Conservation (phyloP, 2,113 vertebrate species). For the Jacana jacana region DNA sequence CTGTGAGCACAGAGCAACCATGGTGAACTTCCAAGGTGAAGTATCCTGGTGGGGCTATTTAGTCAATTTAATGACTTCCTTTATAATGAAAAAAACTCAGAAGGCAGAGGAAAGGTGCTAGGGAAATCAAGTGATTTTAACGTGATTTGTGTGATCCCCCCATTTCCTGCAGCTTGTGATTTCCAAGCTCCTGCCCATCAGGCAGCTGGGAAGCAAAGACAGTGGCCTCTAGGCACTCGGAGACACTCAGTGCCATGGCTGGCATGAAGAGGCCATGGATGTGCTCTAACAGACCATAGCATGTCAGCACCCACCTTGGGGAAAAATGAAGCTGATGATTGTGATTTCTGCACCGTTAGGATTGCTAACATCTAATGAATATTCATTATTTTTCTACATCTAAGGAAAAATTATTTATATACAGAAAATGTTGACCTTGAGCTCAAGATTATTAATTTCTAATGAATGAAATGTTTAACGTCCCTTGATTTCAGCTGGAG, state of each 20-base stretch:
- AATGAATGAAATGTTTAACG: neutral
- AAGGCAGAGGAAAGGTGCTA: neutral
- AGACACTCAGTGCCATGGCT: neutral
- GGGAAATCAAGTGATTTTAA: neutral
- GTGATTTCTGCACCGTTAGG: neutral
- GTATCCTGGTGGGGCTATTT: neutral
- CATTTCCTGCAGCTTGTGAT: neutral
- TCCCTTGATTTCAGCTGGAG: neutral
- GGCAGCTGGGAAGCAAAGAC: neutral
- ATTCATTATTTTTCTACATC: neutral
- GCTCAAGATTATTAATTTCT: neutral
- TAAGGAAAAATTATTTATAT: neutral
- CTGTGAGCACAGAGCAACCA: neutral
- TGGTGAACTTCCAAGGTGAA: neutral
- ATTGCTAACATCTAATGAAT: neutral
- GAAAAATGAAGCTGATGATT: neutral
- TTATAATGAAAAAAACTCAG: neutral
- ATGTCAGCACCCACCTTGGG: neutral
- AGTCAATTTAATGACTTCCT: neutral
- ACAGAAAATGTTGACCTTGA: neutral
- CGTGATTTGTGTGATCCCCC: neutral
- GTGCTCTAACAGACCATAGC: neutral
- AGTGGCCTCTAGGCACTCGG: neutral
- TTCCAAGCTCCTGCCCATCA: neutral
- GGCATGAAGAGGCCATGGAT: neutral